Conservation (phyloP, 2,113 vertebrate genomes). For the Osmerus mordax region DNA sequence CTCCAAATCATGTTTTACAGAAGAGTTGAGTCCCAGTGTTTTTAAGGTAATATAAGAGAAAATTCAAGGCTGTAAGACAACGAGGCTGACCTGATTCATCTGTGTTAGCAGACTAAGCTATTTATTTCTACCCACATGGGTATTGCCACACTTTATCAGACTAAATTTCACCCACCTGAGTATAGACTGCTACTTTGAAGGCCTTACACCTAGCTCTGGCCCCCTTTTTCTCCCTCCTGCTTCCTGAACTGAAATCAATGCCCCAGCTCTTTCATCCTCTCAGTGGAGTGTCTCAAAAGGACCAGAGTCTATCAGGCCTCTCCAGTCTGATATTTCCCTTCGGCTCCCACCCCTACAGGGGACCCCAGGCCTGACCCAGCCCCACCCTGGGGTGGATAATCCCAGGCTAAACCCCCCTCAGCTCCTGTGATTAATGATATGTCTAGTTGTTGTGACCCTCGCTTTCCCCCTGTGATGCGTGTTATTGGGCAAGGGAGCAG, state of each 20-base stretch:
- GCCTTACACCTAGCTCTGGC: conserved; percentile 16
- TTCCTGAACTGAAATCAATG: conserved; percentile 63
- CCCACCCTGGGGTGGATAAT: conserved; percentile 54
- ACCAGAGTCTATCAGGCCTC: conserved; percentile 53
- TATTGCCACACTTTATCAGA: conserved; percentile 41
- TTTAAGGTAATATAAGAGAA: neutral
- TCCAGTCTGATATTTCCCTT: conserved; percentile 55
- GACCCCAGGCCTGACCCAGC: conserved; percentile 43
- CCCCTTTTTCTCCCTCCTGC: conserved; percentile 50
- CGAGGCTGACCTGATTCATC: conserved; percentile 24
- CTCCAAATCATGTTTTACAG: conserved; percentile 22
- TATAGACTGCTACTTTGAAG: conserved; percentile 40
- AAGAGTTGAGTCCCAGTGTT: neutral
- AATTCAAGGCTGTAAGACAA: too few relatives aligned
- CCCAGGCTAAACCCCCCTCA: conserved; percentile 52
- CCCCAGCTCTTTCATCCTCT: conserved; percentile 55
- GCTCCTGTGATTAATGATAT: conserved; percentile 67
- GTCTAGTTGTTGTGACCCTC: conserved; percentile 57
- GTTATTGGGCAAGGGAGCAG: conserved; percentile 23
- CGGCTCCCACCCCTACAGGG: conserved; percentile 42
- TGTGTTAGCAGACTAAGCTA: conserved; percentile 10
- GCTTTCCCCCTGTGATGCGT: conserved; percentile 58
- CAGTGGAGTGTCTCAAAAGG: conserved; percentile 45
- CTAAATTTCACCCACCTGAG: conserved; percentile 34
- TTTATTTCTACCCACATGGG: conserved; percentile 21